phyloP scores from a whole-genome alignment of 2,797 vertebrate species.

The Ctenopoma kingsleyae region DNA sequence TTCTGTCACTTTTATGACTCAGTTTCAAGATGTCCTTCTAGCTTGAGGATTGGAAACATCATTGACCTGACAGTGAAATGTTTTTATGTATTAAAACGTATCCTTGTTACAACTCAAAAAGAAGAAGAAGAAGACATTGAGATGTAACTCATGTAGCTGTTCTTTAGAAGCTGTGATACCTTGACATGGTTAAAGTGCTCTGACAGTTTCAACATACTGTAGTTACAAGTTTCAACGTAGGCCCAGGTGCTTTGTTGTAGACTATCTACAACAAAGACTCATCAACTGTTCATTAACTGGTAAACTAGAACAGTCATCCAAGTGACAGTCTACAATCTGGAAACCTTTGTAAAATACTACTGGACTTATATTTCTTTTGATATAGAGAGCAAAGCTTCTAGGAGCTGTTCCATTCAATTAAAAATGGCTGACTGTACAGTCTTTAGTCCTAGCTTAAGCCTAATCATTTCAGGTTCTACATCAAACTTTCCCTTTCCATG shows the following conservation, averaged over 20 bases:
- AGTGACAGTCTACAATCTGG: too few species aligned
- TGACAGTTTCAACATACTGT: background rate
- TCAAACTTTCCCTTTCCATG: constrained; percentile 49
- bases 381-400: constrained; percentile 5
- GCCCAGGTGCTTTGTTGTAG: background rate
- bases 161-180: background rate
- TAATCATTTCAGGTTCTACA: constrained; percentile 42
- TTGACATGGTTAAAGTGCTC: background rate
- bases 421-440: constrained; percentile 43
- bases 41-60: too few species aligned
- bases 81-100: too few species aligned
- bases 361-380: background rate
- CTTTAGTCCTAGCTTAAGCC: constrained; percentile 15
- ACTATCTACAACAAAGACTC: background rate
- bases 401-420: background rate
- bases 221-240: constrained; percentile 6
- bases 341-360: background rate
- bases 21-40: too few species aligned
- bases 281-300: background rate
- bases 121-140: too few species aligned
- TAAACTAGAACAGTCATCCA: too few species aligned
- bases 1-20: too few species aligned
- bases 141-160: too few species aligned
- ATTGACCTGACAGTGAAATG: too few species aligned
- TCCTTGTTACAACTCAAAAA: too few species aligned